Percentiles rank a stretch among this genome's conserved stretches.
These are phyloP conservation scores for Tetramorium bicarinatum DNA, from an alignment of 2,888 invertebrate genomes.

Conservation along the genomic window DNA sequence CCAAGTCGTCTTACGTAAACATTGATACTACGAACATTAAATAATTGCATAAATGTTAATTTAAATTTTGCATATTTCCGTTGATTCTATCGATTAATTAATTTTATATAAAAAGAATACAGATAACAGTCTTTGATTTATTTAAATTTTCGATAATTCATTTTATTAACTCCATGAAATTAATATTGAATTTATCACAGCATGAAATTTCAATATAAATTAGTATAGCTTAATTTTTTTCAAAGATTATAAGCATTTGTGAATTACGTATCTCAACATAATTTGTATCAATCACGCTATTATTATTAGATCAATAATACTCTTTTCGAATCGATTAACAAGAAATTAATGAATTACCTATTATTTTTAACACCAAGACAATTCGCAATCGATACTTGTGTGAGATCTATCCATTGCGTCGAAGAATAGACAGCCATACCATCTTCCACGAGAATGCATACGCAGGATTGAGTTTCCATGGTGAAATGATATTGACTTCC, in stretches of 20 bases:
- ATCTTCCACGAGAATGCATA: constrained; percentile 91
- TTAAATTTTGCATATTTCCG: too few relatives aligned
- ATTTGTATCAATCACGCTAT: not conserved
- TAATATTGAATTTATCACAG: too few relatives aligned
- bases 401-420: constrained; percentile 90
- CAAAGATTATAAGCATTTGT: not conserved
- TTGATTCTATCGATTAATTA: too few relatives aligned
- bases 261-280: not conserved
- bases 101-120: not conserved
- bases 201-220: not conserved
- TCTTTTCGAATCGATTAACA: not conserved
- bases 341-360: constrained; percentile 86
- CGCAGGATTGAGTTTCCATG: constrained; percentile 91
- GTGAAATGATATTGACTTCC: constrained; percentile 92
- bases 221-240: not conserved
- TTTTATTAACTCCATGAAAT: too few relatives aligned
- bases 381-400: constrained; percentile 88
- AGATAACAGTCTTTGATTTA: too few relatives aligned
- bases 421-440: constrained; percentile 90
- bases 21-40: constrained; percentile 88
- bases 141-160: too few relatives aligned
- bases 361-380: constrained; percentile 88
- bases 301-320: not conserved
- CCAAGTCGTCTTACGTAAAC: constrained; percentile 92
- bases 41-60: not conserved